Base-by-base conservation (phyloP, 2,113 vertebrate species). In the Leucoraja erinaceus region DNA sequence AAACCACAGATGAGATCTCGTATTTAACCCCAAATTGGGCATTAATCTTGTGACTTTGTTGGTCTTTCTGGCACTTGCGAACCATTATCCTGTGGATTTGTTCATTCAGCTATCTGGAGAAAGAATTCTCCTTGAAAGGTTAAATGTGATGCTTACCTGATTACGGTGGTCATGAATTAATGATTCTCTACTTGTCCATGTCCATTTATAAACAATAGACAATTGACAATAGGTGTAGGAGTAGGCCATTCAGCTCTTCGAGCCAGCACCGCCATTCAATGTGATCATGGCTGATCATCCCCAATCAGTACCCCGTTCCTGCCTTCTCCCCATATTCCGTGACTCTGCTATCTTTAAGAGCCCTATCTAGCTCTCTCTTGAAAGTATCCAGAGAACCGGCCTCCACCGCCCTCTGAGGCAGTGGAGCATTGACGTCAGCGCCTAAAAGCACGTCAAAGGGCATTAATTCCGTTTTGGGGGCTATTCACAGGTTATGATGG, bases 401-500 rank as follows among this genome's bases (percentile, higher is more conserved):
- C n/a, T n/a, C n/a, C n/a, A n/a, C n/a, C n/a, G n/a, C n/a, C n/a
- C n/a, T n/a, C n/a, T n/a, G n/a, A n/a, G n/a, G n/a, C n/a, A n/a
- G n/a, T n/a, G n/a, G n/a, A 38, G 20, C 90, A 22, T 2, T 91
- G 18, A 54, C 72, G 31, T 28, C 25, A 25, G 68, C 22, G 1
- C 18, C 70, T 20, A 72, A 54, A 10, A 8, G 0, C 18, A 25
- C 5, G 38, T 47, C 38, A 47, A 47, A 47, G 66, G 31, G 10
- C 1, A 22, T 74, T 91, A 38, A 54, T 54, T 72, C 38, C 2
- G 11, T 28, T 91, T 91, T 91, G 31, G 72, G 90, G 66, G 33
- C 38, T 33, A 22, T 54, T 4, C 6, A 16, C 94, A 99, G 99
- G 99, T 93, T 99, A 99, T 0, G 99, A 99, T 47, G 99, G 98